Conservation (phyloP, 2,113 vertebrate genomes). For the Chroicocephalus ridibundus region DNA sequence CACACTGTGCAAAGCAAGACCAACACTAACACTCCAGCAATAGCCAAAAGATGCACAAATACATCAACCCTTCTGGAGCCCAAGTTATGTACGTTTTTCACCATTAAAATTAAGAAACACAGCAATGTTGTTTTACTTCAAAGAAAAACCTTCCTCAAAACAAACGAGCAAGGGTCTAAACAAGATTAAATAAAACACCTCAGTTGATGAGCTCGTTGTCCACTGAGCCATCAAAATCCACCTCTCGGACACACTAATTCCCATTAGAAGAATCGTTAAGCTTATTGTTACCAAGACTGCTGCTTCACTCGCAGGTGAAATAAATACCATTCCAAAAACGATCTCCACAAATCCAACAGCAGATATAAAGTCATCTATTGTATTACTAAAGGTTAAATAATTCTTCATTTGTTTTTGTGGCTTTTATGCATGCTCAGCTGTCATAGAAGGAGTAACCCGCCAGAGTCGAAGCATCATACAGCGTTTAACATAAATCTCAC, state of each 20-base stretch:
- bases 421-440: neutral
- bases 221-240: neutral
- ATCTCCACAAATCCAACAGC: neutral
- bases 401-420: neutral
- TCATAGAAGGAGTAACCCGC: neutral
- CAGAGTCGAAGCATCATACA: neutral
- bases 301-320: neutral
- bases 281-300: neutral
- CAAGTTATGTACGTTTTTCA: accelerated
- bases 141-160: neutral
- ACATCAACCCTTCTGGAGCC: neutral
- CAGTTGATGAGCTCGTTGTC: neutral
- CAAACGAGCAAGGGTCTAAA: neutral
- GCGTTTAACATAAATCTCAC: slow-evolving; percentile 64
- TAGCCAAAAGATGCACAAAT: too few relatives aligned
- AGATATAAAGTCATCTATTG: neutral
- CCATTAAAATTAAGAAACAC: neutral
- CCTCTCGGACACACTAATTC: neutral
- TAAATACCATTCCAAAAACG: neutral
- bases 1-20: neutral
- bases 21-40: neutral
- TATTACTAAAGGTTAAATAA: neutral
- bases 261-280: neutral
- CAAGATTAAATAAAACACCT: neutral
- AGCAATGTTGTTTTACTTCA: accelerated